These are phyloP conservation scores for Pogonus chalceus DNA, from an alignment of 1,140 invertebrate genomes.

Conservation along the genomic window DNA sequence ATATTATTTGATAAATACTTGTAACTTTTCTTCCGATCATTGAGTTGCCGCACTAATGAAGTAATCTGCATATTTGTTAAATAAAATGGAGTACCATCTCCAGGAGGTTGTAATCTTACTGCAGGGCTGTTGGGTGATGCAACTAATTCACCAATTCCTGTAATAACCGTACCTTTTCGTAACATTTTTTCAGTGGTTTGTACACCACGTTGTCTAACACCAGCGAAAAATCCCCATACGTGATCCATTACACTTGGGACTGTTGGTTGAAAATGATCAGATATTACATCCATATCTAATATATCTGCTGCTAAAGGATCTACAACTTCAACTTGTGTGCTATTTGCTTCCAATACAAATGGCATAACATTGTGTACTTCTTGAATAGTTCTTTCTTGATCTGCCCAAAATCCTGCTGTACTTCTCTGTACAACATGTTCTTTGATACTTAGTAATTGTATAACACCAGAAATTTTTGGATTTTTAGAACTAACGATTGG, in stretches of 20 bases:
- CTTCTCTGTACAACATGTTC: constrained; percentile 66
- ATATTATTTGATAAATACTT: constrained; percentile 30
- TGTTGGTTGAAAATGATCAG: constrained; percentile 64
- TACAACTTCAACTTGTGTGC: constrained; percentile 53
- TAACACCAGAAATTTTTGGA: constrained; percentile 55
- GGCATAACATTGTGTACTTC: constrained; percentile 63
- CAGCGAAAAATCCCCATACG: constrained; percentile 69
- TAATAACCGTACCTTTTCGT: constrained; percentile 60
- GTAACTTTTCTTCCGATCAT: constrained; percentile 52
- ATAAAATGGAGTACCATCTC: constrained; percentile 56
- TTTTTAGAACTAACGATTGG: constrained; percentile 60
- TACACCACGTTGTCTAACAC: constrained; percentile 59
- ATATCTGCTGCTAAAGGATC: constrained; percentile 63
- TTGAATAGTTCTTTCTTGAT: constrained; percentile 61
- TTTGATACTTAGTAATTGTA: constrained; percentile 59
- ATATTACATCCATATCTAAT: constrained; percentile 66
- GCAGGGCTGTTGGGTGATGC: constrained; percentile 39
- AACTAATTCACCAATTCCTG: constrained; percentile 61
- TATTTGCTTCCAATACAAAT: constrained; percentile 55
- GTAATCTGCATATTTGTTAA: constrained; percentile 47
- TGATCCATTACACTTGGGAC: constrained; percentile 59
- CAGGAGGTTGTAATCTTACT: constrained; percentile 55
- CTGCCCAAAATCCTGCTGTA: constrained; percentile 68
- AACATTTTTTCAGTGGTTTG: constrained; percentile 73
- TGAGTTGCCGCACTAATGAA: constrained; percentile 46